Base-by-base conservation (phyloP, 2,797 vertebrate species). In the Neomorphus geoffroyi region DNA sequence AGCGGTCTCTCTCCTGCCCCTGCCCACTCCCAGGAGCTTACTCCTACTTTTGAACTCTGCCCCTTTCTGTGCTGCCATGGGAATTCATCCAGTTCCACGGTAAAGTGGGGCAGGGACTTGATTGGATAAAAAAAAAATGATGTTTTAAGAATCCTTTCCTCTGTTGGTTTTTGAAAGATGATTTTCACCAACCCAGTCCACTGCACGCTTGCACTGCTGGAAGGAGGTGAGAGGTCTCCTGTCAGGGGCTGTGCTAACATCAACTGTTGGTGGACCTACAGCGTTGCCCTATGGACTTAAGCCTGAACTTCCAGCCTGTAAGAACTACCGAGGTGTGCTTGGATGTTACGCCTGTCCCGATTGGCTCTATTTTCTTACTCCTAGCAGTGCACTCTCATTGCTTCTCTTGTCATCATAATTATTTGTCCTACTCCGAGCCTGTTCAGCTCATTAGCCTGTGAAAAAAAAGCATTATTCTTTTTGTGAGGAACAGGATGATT, bases 21-120 rank as follows among this genome's bases (percentile, higher is more conserved):
- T 94, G 79, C 89, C 94, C 89, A 72, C 53, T 96, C 94, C 92
- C 92, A 78, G 79, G 93, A 88, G 94, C 61, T 91, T 96, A 89
- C 87, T 94, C 91, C 93, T 18, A 80, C 91, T 91, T 53, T 53
- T 94, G 91, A 94, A 90, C 95, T 91, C 81, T 95, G 81, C 81
- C 69, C 69, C 61, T 87, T 91, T 64, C 73, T 92, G 57, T 61
- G 57, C 81, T 95, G 85, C 91, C 45, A 57, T 5, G 28, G 85
- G 81, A 93, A 71, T 91, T 71, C 64, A 74, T 91, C 65, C 72
- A 78, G 72, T 74, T 92, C 33, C 3, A 2, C 85, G 87, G 72
- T 81, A 74, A 74, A 91, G 69, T 69, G 82, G 60, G 70, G 37
- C 53, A 92, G 43, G 70, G 86, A 90, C 41, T 53, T 79, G 51